phyloP scores from a whole-genome alignment of 2,888 invertebrate species.

The Ennomos erosarius region DNA sequence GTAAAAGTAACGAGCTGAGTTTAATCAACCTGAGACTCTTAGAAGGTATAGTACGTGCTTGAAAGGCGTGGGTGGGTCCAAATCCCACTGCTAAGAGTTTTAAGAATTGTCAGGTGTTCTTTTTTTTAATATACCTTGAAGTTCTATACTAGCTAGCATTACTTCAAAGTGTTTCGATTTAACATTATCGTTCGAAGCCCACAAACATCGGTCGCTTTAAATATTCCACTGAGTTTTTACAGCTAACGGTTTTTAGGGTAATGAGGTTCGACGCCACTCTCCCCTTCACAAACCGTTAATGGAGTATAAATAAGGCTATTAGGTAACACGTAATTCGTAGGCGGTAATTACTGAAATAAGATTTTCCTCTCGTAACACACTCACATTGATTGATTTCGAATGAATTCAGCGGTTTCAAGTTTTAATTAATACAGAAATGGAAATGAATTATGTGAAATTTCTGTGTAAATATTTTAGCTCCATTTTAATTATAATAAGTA shows the following conservation, averaged over 20 bases:
- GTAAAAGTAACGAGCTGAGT: constrained; percentile 7
- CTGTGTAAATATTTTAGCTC: background rate
- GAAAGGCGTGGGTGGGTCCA: no score
- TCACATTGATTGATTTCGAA: constrained; percentile 37
- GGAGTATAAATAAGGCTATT: constrained; percentile 35
- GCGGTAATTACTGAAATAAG: constrained; percentile 37
- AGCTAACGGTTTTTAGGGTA: constrained; percentile 30
- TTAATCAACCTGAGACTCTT: constrained; percentile 4
- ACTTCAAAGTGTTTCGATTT: constrained; percentile 45
- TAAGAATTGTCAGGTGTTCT: no score
- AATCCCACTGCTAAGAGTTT: no score
- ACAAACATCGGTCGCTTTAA: constrained; percentile 42
- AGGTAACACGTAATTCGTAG: constrained; percentile 29
- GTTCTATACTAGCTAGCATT: no score
- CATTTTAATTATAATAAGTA: background rate
- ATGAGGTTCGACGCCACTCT: constrained; percentile 44
- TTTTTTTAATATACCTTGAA: no score
- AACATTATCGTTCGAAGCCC: constrained; percentile 44
- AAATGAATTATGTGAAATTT: constrained; percentile 1
- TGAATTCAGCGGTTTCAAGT: constrained; percentile 33
- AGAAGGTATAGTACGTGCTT: no score
- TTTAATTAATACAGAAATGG: constrained; percentile 32
- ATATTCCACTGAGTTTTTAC: constrained; percentile 44
- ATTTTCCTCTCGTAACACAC: constrained; percentile 31
- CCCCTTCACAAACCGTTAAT: constrained; percentile 35